phyloP scores from a whole-genome alignment of 2,113 vertebrate species.

The Lagenorhynchus albirostris region DNA sequence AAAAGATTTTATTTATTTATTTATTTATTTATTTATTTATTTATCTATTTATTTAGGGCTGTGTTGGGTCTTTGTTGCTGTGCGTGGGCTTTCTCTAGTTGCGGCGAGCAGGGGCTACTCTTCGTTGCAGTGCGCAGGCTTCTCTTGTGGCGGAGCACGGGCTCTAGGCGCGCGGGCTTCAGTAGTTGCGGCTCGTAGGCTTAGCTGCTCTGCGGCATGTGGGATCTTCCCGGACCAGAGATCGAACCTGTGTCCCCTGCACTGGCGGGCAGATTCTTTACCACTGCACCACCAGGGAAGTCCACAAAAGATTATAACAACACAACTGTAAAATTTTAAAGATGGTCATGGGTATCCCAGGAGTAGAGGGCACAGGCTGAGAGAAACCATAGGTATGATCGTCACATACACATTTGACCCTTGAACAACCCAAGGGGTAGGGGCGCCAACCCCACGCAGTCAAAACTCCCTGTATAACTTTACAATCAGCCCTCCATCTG shows the following conservation, averaged over 20 bases:
- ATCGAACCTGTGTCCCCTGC: too few relatives aligned
- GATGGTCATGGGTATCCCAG: not conserved
- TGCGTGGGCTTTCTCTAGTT: too few relatives aligned
- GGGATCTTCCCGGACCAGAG: too few relatives aligned
- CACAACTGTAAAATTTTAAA: not conserved
- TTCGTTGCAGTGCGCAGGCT: rapidly evolving
- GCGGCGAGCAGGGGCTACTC: too few relatives aligned
- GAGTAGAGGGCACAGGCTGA: not conserved
- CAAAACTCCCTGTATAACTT: not conserved
- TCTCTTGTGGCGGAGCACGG: too few relatives aligned
- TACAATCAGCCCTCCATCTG: not conserved
- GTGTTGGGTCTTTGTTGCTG: too few relatives aligned
- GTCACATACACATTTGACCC: not conserved
- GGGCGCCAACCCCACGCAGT: not conserved
- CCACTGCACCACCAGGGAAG: too few relatives aligned
- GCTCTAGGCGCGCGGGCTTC: too few relatives aligned
- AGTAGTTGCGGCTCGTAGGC: too few relatives aligned
- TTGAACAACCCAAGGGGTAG: not conserved
- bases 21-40: rapidly evolving
- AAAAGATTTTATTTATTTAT: not conserved
- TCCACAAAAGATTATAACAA: not conserved
- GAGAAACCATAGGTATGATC: rapidly evolving
- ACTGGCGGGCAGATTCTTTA: too few relatives aligned
- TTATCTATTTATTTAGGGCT: too few relatives aligned
- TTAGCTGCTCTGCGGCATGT: too few relatives aligned